Conservation (phyloP, 2,113 vertebrate genomes). For the Mormyrus iriodes region DNA sequence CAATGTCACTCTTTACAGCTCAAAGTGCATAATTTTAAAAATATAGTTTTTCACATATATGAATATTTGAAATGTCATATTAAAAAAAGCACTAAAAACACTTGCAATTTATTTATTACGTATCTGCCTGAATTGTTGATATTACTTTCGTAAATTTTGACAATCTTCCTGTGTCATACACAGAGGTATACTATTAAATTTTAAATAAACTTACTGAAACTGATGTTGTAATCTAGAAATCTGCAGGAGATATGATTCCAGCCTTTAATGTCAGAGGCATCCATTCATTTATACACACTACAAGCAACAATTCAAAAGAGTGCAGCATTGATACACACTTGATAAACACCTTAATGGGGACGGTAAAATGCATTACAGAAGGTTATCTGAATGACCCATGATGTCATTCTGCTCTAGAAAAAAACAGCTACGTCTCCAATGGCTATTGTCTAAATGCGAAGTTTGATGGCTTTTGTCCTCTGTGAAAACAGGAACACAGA, state of each 20-base stretch:
- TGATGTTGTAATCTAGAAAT: not conserved
- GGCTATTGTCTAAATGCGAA: not conserved
- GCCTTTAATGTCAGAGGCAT: not conserved
- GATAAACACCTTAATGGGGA: not conserved
- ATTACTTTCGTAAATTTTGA: not conserved
- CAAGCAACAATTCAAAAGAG: not conserved
- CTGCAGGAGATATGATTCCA: not conserved
- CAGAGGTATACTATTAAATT: not conserved
- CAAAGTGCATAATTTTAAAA: not conserved
- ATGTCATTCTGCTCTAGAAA: slow-evolving; percentile 1
- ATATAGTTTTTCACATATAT: not conserved
- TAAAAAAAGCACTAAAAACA: not conserved
- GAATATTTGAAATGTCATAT: not conserved
- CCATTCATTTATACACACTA: not conserved
- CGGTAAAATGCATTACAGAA: not conserved
- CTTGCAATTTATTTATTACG: not conserved
- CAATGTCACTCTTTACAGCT: not conserved
- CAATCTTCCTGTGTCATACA: not conserved
- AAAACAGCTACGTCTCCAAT: not conserved
- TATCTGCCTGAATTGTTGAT: not conserved
- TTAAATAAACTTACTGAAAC: not conserved
- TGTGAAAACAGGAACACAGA: not conserved
- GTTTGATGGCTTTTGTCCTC: not conserved
- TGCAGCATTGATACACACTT: not conserved
- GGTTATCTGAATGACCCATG: not conserved